Conservation (phyloP, 2,797 vertebrate species). For the Lacerta agilis region DNA sequence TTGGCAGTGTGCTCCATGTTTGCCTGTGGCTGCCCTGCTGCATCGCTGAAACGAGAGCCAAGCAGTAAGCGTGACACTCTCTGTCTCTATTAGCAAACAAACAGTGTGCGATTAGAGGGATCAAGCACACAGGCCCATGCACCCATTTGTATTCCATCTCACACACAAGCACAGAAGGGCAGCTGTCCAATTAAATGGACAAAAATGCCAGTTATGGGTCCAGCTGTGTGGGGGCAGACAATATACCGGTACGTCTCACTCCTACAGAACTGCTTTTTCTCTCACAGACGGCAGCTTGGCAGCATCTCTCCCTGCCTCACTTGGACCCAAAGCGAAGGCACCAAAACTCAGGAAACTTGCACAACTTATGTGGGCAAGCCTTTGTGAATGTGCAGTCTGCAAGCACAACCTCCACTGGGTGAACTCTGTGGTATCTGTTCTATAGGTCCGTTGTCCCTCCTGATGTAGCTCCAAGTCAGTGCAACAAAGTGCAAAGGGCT, state of each 20-base stretch:
- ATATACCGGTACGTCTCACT: not conserved
- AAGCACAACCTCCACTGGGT: not conserved
- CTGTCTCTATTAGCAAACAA: not conserved
- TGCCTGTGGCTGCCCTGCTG: not conserved
- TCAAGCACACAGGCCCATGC: not conserved
- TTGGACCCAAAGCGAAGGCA: too few species aligned
- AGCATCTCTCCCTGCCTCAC: constrained; percentile 10
- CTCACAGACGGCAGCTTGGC: not conserved
- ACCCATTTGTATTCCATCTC: not conserved
- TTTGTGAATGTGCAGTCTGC: not conserved
- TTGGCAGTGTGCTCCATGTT: not conserved
- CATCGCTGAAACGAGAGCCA: not conserved
- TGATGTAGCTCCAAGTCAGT: not conserved
- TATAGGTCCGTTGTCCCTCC: not conserved
- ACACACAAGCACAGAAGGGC: not conserved
- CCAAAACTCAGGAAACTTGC: not conserved
- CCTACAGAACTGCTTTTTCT: not conserved
- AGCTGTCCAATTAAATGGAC: constrained; percentile 21
- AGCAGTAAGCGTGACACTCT: fast-evolving
- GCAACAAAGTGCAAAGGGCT: not conserved
- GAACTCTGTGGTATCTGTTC: not conserved
- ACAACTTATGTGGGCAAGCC: not conserved
- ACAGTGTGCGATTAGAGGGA: not conserved
- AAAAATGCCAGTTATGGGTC: constrained; percentile 4
- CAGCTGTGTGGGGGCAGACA: not conserved